Evolutionary conservation across 2,888 invertebrate species (phyloP).

Genomic region (Penaeus monodon): DNA sequence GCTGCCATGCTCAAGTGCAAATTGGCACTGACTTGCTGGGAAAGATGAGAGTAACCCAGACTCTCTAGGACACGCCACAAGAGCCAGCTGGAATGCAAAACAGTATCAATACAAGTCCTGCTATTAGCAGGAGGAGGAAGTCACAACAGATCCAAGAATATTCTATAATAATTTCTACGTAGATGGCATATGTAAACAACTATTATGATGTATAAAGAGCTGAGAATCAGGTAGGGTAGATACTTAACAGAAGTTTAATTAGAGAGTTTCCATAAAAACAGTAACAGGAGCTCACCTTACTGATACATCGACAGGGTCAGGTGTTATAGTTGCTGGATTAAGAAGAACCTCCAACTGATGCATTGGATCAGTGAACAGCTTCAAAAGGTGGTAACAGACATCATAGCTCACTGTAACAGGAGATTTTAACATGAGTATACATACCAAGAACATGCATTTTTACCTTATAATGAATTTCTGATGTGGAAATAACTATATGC

Average conservation of each 20-base stretch:
- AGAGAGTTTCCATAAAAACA: too few species aligned
- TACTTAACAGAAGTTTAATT: too few species aligned
- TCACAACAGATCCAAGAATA: too few species aligned
- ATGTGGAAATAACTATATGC: neutral
- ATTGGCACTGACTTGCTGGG: conserved; percentile 69
- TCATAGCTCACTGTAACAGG: conserved; percentile 72
- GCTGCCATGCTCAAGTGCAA: conserved; percentile 82
- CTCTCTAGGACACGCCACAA: conserved; percentile 78
- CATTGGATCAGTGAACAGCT: conserved; percentile 77
- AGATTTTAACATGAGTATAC: conserved; percentile 61
- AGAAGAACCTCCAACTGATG: conserved; percentile 76
- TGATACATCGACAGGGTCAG: conserved; percentile 81
- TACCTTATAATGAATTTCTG: neutral
- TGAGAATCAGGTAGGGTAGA: too few species aligned
- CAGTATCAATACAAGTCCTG: too few species aligned
- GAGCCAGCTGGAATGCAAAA: conserved; percentile 77
- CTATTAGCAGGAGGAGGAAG: too few species aligned
- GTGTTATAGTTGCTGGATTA: conserved; percentile 82
- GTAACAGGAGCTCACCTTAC: conserved; percentile 73
- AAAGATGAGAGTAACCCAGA: conserved; percentile 78
- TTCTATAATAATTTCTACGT: too few species aligned
- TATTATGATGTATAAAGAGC: too few species aligned
- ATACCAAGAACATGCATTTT: too few species aligned
- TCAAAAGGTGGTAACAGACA: conserved; percentile 85
- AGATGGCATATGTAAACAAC: too few species aligned